Conservation (phyloP, 2,797 vertebrate genomes). For the Potorous gilbertii region DNA sequence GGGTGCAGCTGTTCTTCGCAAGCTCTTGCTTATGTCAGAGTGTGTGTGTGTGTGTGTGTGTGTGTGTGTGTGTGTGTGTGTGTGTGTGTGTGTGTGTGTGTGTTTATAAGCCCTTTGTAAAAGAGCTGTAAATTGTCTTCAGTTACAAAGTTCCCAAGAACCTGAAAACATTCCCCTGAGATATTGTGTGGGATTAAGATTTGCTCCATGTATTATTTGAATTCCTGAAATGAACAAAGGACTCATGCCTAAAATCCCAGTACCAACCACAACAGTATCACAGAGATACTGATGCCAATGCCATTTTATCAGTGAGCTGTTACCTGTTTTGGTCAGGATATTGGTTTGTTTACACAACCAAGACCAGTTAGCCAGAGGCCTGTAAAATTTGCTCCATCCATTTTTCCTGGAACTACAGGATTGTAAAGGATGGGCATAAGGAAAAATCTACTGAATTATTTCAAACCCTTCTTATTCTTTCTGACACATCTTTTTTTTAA, state of each 20-base stretch:
- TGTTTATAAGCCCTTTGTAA: background rate
- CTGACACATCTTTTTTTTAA: background rate
- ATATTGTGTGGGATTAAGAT: background rate
- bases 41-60: background rate
- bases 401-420: slow-evolving; percentile 2
- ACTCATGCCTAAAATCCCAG: background rate
- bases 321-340: slow-evolving; percentile 9
- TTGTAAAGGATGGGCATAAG: background rate
- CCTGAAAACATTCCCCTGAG: background rate
- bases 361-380: background rate
- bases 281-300: background rate
- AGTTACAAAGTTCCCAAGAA: background rate
- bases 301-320: background rate
- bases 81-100: no score
- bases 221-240: slow-evolving; percentile 35
- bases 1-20: background rate
- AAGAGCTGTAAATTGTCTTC: background rate
- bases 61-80: no score
- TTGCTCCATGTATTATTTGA: slow-evolving; percentile 36
- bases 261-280: background rate
- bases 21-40: background rate
- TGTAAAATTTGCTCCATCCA: slow-evolving; percentile 8
- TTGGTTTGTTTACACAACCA: slow-evolving; percentile 33
- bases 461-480: slow-evolving; percentile 3
- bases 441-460: slow-evolving; percentile 11